Evolutionary conservation across 64 coral and sea anemone species (phyloP).

Genomic region (Catalaphyllia jardinei): DNA sequence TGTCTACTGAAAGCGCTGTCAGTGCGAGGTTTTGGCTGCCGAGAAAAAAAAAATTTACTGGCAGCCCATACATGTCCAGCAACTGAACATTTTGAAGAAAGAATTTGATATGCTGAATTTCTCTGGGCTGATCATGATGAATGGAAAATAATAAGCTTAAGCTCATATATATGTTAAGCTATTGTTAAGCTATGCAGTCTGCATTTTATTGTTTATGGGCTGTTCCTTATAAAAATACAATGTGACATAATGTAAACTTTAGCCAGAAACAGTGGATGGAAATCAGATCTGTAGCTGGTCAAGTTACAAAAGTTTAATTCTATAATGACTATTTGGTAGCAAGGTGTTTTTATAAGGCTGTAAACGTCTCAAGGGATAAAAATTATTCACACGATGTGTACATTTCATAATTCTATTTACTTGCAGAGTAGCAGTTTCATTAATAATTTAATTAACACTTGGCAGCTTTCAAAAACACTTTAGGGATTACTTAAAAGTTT

Average conservation of each 20-base stretch:
- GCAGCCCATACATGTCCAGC: not conserved
- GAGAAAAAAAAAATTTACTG: not conserved
- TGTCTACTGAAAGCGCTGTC: not conserved
- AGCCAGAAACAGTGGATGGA: not conserved
- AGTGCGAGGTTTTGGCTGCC: not conserved
- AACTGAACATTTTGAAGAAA: not conserved
- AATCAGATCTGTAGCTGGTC: not conserved
- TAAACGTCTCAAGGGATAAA: not conserved
- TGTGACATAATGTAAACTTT: not conserved
- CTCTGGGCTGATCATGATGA: no score
- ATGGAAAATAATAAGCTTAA: no score
- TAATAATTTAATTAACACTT: constrained; percentile 27
- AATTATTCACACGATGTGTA: constrained; percentile 21
- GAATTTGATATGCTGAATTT: not conserved
- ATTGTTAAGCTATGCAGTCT: not conserved
- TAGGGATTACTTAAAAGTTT: not conserved
- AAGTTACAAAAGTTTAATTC: not conserved
- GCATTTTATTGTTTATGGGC: not conserved
- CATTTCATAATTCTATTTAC: not conserved
- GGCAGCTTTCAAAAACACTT: constrained; percentile 4
- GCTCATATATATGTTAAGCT: no score
- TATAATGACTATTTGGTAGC: not conserved
- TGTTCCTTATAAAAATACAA: not conserved
- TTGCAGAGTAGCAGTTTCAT: constrained; percentile 13
- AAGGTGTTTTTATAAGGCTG: not conserved